These are phyloP conservation scores for Acrocera orbiculus DNA, from an alignment of 2,888 invertebrate species.

Conservation along the genomic window DNA sequence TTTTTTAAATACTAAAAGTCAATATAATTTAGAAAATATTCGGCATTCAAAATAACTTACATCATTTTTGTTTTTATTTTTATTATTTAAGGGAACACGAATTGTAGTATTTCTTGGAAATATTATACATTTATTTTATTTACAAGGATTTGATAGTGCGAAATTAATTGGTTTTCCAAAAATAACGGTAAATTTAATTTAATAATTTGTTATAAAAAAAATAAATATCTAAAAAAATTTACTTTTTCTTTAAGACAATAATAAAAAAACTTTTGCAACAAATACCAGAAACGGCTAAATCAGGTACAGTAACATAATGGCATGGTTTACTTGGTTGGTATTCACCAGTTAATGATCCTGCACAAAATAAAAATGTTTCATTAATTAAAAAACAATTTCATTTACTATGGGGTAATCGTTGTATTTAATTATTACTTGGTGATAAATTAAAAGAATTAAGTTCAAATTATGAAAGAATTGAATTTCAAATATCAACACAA, in stretches of 20 bases:
- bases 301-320: constrained; percentile 91
- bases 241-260: constrained; percentile 32
- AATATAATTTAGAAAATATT: too few species aligned
- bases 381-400: constrained; percentile 35
- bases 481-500: constrained; percentile 25
- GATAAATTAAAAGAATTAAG: constrained; percentile 25
- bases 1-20: too few species aligned
- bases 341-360: constrained; percentile 26
- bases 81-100: constrained; percentile 61
- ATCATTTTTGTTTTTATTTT: neutral
- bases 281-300: constrained; percentile 81
- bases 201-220: neutral
- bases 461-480: constrained; percentile 25
- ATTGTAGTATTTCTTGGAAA: constrained; percentile 78
- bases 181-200: neutral
- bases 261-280: constrained; percentile 71
- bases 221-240: too few species aligned
- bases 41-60: too few species aligned
- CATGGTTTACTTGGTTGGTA: constrained; percentile 96
- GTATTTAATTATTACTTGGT: constrained; percentile 40
- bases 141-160: constrained; percentile 44
- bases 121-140: constrained; percentile 57
- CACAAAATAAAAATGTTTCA: constrained; percentile 29
- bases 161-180: too few species aligned
- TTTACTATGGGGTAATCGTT: constrained; percentile 36